These are phyloP conservation scores for Gambusia affinis DNA, from an alignment of 2,113 vertebrate genomes.

Conservation along the genomic window DNA sequence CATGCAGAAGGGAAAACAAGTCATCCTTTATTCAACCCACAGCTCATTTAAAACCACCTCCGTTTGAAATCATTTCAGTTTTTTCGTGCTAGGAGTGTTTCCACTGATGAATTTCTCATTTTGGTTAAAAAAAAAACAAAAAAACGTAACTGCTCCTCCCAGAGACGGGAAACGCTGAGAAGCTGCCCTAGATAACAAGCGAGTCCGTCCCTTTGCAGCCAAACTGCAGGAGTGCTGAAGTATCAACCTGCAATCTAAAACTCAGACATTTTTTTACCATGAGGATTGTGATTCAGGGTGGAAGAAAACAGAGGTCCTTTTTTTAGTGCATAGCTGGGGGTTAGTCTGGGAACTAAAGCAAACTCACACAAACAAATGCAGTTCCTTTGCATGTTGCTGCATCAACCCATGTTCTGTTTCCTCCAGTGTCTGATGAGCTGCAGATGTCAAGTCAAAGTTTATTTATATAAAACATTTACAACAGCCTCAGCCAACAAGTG, in stretches of 20 bases:
- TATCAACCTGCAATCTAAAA: conserved; percentile 55
- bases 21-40: conserved; percentile 11
- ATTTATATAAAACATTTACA: too few relatives aligned
- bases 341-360: conserved; percentile 48
- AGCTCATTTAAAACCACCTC: conserved; percentile 20
- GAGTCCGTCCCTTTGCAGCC: conserved; percentile 38
- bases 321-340: conserved; percentile 12
- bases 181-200: conserved; percentile 56
- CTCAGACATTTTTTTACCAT: conserved; percentile 29
- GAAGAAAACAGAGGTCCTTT: conserved; percentile 24
- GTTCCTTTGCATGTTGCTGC: conserved; percentile 29
- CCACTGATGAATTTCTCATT: conserved; percentile 16
- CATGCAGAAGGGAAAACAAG: conserved; percentile 16
- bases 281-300: conserved; percentile 24
- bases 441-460: conserved; percentile 19
- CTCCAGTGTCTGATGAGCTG: conserved; percentile 52
- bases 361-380: conserved; percentile 17
- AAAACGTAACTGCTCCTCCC: conserved; percentile 43
- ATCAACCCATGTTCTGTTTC: conserved; percentile 38
- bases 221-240: conserved; percentile 48
- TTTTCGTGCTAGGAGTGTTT: conserved; percentile 11
- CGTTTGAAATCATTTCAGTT: conserved; percentile 15
- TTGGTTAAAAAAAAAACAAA: background rate
- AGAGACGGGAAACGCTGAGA: conserved; percentile 55
- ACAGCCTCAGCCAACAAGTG: too few relatives aligned